Conservation (phyloP, 1,140 invertebrate genomes). For the Schlechtendalia chinensis region DNA sequence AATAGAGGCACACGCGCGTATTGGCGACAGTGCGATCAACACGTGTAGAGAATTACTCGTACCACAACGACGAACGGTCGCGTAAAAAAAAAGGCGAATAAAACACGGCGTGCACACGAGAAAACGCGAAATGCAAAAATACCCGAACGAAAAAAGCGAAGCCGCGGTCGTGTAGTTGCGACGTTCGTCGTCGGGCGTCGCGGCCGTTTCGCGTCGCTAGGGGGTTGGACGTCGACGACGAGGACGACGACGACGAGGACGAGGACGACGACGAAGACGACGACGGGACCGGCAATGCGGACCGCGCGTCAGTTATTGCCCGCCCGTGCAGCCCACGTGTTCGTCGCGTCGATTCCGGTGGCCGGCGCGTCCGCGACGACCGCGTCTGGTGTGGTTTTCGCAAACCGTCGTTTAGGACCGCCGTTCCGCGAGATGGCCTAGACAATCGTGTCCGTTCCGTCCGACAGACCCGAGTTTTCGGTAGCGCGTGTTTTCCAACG, state of each 20-base stretch:
- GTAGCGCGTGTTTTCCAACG: background rate
- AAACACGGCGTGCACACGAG: too few species aligned
- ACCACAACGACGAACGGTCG: too few species aligned
- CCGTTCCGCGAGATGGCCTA: too few species aligned
- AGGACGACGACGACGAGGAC: background rate
- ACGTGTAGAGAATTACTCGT: too few species aligned
- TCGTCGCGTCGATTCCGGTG: background rate
- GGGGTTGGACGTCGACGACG: conserved; percentile 14
- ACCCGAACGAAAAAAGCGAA: background rate
- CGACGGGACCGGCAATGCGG: conserved; percentile 19
- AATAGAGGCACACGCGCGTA: too few species aligned
- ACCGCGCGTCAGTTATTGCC: conserved; percentile 2
- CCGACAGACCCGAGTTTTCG: background rate
- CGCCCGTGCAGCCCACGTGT: background rate
- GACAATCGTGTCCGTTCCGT: background rate
- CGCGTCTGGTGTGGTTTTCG: background rate
- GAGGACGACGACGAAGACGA: background rate
- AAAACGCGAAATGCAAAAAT: too few species aligned
- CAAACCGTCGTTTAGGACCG: too few species aligned
- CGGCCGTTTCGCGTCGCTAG: background rate
- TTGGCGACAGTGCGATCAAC: too few species aligned
- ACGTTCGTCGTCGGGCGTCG: background rate
- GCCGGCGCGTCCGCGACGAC: background rate
- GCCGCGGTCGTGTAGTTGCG: background rate
- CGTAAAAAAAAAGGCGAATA: too few species aligned